These are phyloP conservation scores for Pandemis corylana DNA, from an alignment of 2,888 invertebrate species.

Conservation along the genomic window DNA sequence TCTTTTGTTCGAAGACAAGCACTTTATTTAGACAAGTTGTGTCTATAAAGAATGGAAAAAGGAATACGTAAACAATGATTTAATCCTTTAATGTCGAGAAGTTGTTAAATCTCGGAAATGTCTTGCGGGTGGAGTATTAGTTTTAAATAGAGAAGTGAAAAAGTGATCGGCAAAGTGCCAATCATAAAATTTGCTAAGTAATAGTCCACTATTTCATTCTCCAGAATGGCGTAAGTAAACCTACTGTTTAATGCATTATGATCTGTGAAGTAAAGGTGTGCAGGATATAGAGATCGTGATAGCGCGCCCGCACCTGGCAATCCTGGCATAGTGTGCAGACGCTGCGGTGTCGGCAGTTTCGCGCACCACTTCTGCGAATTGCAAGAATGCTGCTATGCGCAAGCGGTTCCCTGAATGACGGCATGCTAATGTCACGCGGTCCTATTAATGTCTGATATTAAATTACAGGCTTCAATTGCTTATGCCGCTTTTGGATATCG, in stretches of 20 bases:
- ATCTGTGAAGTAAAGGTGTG: background rate
- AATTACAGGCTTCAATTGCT: slow-evolving; percentile 57
- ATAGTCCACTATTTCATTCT: no score
- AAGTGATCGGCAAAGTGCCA: background rate
- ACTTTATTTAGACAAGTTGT: background rate
- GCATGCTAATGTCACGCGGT: slow-evolving; percentile 71
- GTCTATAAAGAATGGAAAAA: slow-evolving; percentile 8
- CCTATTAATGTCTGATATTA: slow-evolving; percentile 67
- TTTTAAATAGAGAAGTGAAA: background rate
- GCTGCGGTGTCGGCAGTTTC: slow-evolving; percentile 42
- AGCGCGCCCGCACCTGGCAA: slow-evolving; percentile 28
- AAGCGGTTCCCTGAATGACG: slow-evolving; percentile 64
- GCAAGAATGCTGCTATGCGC: slow-evolving; percentile 55
- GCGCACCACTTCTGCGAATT: slow-evolving; percentile 61
- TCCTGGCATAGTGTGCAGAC: slow-evolving; percentile 40
- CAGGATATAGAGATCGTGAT: slow-evolving; percentile 8
- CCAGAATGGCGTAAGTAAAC: background rate
- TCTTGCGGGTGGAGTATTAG: background rate
- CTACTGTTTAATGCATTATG: background rate
- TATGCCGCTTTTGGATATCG: background rate
- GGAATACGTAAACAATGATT: slow-evolving; percentile 7
- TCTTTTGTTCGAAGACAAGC: background rate
- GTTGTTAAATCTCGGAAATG: slow-evolving; percentile 10
- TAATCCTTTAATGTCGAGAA: slow-evolving; percentile 3
- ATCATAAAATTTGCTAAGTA: background rate